These are phyloP conservation scores for Lipotes vexillifer DNA, from an alignment of 2,113 vertebrate species.

Conservation along the genomic window DNA sequence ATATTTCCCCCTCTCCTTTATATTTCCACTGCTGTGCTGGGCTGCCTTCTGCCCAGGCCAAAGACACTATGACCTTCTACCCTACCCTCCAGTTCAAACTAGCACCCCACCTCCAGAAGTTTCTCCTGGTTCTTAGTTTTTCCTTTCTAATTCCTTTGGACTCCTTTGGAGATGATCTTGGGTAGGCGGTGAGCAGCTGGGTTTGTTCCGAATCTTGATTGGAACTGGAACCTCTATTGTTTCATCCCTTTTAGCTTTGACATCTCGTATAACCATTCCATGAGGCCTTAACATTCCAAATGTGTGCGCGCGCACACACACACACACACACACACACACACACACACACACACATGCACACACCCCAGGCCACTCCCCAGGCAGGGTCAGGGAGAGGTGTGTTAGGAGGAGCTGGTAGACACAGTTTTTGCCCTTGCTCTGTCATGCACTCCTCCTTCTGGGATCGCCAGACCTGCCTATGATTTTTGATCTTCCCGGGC, in stretches of 20 bases:
- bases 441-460: not conserved
- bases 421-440: not conserved
- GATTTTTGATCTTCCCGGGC: too few relatives aligned
- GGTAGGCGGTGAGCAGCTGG: not conserved
- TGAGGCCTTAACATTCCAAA: not conserved
- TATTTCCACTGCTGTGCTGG: not conserved
- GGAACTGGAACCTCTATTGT: not conserved
- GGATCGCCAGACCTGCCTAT: too few relatives aligned
- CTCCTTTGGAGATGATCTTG: not conserved
- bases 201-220: not conserved
- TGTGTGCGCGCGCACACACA: rapidly evolving
- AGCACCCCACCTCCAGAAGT: rapidly evolving
- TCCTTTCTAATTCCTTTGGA: not conserved
- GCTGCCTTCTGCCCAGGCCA: not conserved
- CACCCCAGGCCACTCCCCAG: not conserved
- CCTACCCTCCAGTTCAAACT: not conserved
- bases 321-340: too few relatives aligned
- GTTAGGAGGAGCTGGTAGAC: not conserved
- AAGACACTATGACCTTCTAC: not conserved
- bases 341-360: too few relatives aligned
- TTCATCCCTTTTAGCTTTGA: not conserved
- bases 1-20: not conserved
- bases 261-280: not conserved
- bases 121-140: not conserved
- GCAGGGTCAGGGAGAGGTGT: not conserved